These are phyloP conservation scores for Eilema sororculum DNA, from an alignment of 2,888 invertebrate species.

Conservation along the genomic window DNA sequence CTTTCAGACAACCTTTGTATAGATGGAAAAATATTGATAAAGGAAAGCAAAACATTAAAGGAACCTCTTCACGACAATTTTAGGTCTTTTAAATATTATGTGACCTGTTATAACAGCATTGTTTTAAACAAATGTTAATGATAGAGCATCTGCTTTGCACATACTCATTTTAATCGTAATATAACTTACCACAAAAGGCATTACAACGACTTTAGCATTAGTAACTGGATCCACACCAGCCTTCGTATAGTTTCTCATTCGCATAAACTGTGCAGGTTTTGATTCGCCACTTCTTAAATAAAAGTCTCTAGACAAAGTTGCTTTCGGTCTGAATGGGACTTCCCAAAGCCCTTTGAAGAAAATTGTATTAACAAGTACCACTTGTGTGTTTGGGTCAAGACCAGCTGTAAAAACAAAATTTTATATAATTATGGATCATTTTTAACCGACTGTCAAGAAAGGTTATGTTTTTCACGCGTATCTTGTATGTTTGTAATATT, in stretches of 20 bases:
- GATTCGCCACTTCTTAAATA: slow-evolving; percentile 71
- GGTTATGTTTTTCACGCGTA: too few species aligned
- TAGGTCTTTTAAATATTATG: too few species aligned
- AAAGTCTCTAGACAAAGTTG: slow-evolving; percentile 86
- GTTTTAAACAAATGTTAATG: background rate
- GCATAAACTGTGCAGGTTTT: slow-evolving; percentile 88
- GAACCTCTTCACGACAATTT: too few species aligned
- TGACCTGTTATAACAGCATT: background rate
- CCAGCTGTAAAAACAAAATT: slow-evolving; percentile 68
- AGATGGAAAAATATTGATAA: too few species aligned
- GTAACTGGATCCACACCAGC: slow-evolving; percentile 82
- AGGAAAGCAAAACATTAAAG: too few species aligned
- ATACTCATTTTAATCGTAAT: background rate
- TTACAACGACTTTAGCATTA: slow-evolving; percentile 87
- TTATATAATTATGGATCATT: background rate
- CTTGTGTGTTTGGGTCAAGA: slow-evolving; percentile 82
- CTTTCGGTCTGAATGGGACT: slow-evolving; percentile 86
- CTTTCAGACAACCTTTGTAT: too few species aligned
- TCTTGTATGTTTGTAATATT: too few species aligned
- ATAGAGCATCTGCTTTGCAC: too few species aligned
- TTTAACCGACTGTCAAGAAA: too few species aligned
- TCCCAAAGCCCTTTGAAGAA: slow-evolving; percentile 92
- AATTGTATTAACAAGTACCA: slow-evolving; percentile 90
- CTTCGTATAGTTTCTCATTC: slow-evolving; percentile 83
- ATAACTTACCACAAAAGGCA: slow-evolving; percentile 88